phyloP scores from a whole-genome alignment of 2,113 vertebrate genomes.

The Vulpes vulpes region DNA sequence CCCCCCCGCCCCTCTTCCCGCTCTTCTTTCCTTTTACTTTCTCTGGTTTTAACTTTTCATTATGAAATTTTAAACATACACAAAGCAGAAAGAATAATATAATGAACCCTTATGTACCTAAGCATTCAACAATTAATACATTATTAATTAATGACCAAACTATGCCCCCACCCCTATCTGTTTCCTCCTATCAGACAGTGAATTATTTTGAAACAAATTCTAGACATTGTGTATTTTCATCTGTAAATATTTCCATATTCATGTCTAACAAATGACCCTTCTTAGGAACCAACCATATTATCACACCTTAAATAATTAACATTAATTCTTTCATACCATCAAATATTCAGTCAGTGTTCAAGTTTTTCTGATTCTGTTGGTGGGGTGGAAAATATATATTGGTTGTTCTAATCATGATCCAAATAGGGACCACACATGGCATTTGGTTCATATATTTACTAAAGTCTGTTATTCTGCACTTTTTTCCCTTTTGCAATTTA shows the following conservation, averaged over 20 bases:
- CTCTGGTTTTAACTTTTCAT: background rate
- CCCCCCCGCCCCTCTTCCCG: background rate
- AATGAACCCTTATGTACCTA: background rate
- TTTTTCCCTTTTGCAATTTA: background rate
- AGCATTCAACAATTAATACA: background rate
- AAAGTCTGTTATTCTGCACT: background rate
- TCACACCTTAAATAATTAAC: conserved; percentile 34
- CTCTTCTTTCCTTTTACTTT: background rate
- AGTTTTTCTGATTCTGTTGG: background rate
- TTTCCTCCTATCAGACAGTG: background rate
- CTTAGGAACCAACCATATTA: background rate
- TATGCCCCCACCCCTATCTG: background rate
- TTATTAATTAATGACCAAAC: background rate
- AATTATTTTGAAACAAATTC: conserved; percentile 50
- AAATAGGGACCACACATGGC: background rate
- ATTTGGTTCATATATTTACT: background rate
- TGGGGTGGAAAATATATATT: background rate
- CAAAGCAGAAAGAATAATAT: background rate
- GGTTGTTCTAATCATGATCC: background rate
- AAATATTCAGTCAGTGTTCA: conserved; percentile 8
- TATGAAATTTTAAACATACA: background rate
- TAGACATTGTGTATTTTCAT: conserved; percentile 42
- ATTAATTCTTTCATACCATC: background rate
- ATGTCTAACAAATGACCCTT: background rate
- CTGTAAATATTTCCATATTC: conserved; percentile 21